These are phyloP conservation scores for Linyphia triangularis DNA, from an alignment of 2,888 invertebrate genomes.

Conservation along the genomic window DNA sequence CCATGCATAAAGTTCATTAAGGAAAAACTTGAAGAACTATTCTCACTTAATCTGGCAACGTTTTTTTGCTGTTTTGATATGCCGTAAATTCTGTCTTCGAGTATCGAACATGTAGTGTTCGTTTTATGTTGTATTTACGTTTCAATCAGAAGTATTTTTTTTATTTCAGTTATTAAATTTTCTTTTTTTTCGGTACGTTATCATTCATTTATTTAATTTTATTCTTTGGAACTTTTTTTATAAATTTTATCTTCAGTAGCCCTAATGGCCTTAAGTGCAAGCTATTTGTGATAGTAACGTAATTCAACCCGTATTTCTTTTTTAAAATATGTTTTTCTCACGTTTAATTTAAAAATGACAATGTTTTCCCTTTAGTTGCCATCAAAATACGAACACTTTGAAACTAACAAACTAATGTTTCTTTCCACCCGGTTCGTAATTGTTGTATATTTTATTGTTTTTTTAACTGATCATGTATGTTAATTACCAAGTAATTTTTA, in stretches of 20 bases:
- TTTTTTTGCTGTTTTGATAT: slow-evolving; percentile 61
- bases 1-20: no score
- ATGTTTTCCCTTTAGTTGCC: background rate
- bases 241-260: slow-evolving; percentile 31
- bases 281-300: background rate
- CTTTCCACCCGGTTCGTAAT: background rate
- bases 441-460: background rate
- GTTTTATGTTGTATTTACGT: slow-evolving; percentile 58
- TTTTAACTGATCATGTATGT: background rate
- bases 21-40: slow-evolving; percentile 21
- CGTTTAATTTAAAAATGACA: background rate
- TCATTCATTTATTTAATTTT: background rate
- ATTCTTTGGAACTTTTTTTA: background rate
- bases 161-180: slow-evolving; percentile 38
- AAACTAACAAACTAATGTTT: background rate
- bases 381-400: background rate
- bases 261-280: slow-evolving; percentile 37
- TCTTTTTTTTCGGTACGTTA: slow-evolving; percentile 32
- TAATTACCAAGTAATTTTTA: no score
- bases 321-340: background rate
- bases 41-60: slow-evolving; percentile 34
- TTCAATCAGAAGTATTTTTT: slow-evolving; percentile 44
- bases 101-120: slow-evolving; percentile 67
- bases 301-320: background rate
- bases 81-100: slow-evolving; percentile 61